Base-by-base conservation (phyloP, 2,888 invertebrate genomes). In the Drosophila subquinaria region DNA sequence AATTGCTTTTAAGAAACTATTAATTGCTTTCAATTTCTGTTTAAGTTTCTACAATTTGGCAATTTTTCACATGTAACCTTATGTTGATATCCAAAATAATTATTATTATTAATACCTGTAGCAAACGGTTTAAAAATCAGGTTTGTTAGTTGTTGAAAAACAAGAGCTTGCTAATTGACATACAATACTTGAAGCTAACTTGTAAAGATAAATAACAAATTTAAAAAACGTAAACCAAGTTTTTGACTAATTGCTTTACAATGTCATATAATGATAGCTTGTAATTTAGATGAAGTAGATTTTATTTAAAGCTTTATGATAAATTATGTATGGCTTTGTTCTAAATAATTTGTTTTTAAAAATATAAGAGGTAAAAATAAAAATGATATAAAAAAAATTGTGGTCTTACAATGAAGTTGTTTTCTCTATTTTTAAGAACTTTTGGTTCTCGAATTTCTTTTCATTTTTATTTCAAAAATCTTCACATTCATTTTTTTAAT, bases 1-100 rank as follows among this genome's bases (percentile, higher is more conserved):
- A 36, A 4, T 48, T 27, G 50, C 43, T 36, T 40, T 35, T 69
- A 27, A 20, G 20, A 35, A 59, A 8, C 59, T 17, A 30, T 72
- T 65, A 56, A 56, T 42, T 40, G 60, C 60, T 53, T 78, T 74
- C 59, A 60, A 79, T 76, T 78, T 78, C 17, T 35, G 43, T 61
- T 55, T 45, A 23, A 30, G 20, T 56, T 53, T 59, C 42, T 27
- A 20, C 9, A 35, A 62, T 76, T 76, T 45, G 51, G 66, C 56
- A 76, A 76, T 51, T 5, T 47, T 42, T 13, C 6, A 15, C 23
- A 42, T 38, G 36, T 45, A 36, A 57, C 11, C 45, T 36, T 59
- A 17, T 20, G 13, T n/a, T 42, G 11, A 55, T 42, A 8, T 27
- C 15, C 27, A 27, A 6, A 38, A 38, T 40, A 36, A 36, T 35